Evolutionary conservation across 1,140 invertebrate genomes (phyloP).

Genomic region (Caerostris extrusa): DNA sequence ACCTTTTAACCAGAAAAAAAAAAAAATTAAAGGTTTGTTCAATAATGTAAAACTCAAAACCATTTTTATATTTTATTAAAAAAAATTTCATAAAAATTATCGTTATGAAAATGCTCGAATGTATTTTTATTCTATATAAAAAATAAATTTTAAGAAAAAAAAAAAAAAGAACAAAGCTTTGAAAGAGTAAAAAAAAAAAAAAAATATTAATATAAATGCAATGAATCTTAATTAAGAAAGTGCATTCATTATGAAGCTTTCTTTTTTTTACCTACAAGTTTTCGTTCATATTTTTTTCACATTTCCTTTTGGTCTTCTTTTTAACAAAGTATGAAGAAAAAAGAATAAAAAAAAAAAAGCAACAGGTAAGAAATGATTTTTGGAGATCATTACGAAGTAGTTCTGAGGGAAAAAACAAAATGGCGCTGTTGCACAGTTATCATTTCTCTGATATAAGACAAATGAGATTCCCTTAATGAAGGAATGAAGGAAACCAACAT

Average conservation of each 20-base stretch:
- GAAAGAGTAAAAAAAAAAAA: neutral
- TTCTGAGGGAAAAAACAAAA: neutral
- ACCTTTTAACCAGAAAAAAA: too few relatives aligned
- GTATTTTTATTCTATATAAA: too few relatives aligned
- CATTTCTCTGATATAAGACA: neutral
- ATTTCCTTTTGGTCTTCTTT: too few relatives aligned
- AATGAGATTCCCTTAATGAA: neutral
- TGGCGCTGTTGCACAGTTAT: neutral
- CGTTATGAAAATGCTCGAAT: too few relatives aligned
- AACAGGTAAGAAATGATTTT: neutral
- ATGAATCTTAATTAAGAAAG: conserved; percentile 19
- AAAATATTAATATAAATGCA: neutral
- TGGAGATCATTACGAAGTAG: neutral
- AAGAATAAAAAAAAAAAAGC: neutral
- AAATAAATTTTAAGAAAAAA: neutral
- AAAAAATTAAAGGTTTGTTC: too few relatives aligned
- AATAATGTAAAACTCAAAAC: too few relatives aligned
- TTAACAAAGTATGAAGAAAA: too few relatives aligned
- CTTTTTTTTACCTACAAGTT: too few relatives aligned
- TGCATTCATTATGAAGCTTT: neutral
- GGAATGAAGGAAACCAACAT: neutral
- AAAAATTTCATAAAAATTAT: too few relatives aligned
- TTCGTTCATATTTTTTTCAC: too few relatives aligned
- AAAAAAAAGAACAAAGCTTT: neutral
- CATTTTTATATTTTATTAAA: too few relatives aligned